phyloP scores from a whole-genome alignment of 2,888 invertebrate genomes.

The Malachius bipustulatus region DNA sequence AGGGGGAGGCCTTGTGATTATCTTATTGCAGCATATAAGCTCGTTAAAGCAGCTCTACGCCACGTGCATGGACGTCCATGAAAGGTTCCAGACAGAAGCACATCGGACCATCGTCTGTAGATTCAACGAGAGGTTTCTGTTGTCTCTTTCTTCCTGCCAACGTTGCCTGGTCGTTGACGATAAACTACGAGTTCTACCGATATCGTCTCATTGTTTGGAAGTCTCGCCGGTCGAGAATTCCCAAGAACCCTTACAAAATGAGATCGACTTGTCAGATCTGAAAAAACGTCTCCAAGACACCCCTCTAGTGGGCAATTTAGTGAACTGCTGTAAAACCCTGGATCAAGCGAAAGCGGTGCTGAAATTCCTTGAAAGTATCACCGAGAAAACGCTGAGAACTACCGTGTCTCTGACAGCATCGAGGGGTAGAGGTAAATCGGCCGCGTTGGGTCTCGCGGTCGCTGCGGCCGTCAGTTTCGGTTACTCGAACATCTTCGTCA shows the following conservation, averaged over 20 bases:
- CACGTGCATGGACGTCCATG: constrained; percentile 97
- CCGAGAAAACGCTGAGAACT: constrained; percentile 77
- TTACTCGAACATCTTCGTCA: constrained; percentile 87
- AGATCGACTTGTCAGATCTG: constrained; percentile 56
- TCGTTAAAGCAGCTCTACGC: constrained; percentile 91
- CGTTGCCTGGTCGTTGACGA: constrained; percentile 92
- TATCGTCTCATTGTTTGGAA: constrained; percentile 78
- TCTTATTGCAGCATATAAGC: constrained; percentile 72
- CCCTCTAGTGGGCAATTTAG: constrained; percentile 80
- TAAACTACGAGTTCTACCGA: constrained; percentile 78
- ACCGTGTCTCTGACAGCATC: constrained; percentile 94
- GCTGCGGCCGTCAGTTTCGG: constrained; percentile 74
- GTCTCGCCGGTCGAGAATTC: constrained; percentile 57
- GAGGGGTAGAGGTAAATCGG: constrained; percentile 96
- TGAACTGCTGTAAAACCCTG: constrained; percentile 80
- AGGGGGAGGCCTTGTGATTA: constrained; percentile 67
- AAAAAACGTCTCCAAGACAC: constrained; percentile 79
- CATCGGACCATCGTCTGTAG: constrained; percentile 83
- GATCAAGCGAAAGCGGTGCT: constrained; percentile 90
- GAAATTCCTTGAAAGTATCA: constrained; percentile 88
- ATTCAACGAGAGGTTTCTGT: constrained; percentile 92
- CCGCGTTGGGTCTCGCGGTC: constrained; percentile 87
- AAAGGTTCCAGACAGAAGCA: constrained; percentile 87
- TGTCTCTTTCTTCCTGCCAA: constrained; percentile 79
- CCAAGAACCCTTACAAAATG: constrained; percentile 39